A percentile compares a stretch with the other conserved stretches of the same genome.
Evolutionary conservation across 2,888 invertebrate genomes (phyloP).

Genomic region (Acanthosepion lycidas): DNA sequence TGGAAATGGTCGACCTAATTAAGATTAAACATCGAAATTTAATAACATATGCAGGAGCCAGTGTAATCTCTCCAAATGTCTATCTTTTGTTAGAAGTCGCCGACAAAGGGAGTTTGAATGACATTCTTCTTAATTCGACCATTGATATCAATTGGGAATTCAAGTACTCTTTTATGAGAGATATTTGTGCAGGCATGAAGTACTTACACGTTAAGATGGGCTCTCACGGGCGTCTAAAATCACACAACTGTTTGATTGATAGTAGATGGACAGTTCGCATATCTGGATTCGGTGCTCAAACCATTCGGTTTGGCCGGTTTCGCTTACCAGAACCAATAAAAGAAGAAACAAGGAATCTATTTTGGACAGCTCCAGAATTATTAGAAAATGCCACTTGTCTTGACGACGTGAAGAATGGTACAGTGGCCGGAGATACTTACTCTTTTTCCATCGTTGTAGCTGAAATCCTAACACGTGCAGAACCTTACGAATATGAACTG

Average conservation of each 20-base stretch:
- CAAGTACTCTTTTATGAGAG: conserved; percentile 62
- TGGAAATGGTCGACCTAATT: conserved; percentile 56
- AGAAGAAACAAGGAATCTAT: neutral
- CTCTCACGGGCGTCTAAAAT: conserved; percentile 65
- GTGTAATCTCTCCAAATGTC: conserved; percentile 58
- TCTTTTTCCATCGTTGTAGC: conserved; percentile 59
- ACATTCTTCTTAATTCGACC: conserved; percentile 63
- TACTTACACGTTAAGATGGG: conserved; percentile 61
- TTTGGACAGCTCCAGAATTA: conserved; percentile 67
- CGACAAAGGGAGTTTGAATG: conserved; percentile 66
- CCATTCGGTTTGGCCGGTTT: neutral
- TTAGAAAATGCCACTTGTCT: conserved; percentile 51
- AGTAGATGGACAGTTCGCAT: conserved; percentile 57
- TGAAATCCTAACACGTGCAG: conserved; percentile 58
- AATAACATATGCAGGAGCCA: conserved; percentile 57
- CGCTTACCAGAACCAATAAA: neutral
- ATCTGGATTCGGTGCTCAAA: neutral
- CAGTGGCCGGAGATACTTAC: conserved; percentile 63
- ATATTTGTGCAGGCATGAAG: conserved; percentile 65
- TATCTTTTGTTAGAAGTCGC: conserved; percentile 55
- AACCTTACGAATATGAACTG: conserved; percentile 56
- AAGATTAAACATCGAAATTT: conserved; percentile 58
- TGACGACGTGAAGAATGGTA: conserved; percentile 56
- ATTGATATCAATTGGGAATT: conserved; percentile 68
- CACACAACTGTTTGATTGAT: conserved; percentile 65